A percentile compares a stretch with the other conserved stretches of the same genome.
Evolutionary conservation across 1,140 invertebrate species (phyloP).

Genomic region (Heliconius congener): DNA sequence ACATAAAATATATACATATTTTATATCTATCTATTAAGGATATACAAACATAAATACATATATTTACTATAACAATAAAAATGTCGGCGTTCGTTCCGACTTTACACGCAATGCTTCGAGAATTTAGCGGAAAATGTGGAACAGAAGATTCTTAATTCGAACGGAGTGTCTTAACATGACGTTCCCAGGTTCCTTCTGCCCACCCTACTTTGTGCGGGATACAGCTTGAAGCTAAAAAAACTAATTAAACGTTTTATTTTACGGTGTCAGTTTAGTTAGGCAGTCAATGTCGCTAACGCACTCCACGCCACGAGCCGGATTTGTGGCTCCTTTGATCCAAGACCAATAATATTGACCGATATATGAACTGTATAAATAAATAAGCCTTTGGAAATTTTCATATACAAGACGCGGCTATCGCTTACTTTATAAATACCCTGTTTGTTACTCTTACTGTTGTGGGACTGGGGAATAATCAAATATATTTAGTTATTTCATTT

Average conservation of each 20-base stretch:
- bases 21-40: too few species aligned
- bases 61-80: too few species aligned
- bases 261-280: neutral
- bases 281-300: neutral
- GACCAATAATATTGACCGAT: conserved; percentile 62
- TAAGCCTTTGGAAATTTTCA: conserved; percentile 46
- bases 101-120: too few species aligned
- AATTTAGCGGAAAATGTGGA: too few species aligned
- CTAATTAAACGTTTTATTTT: neutral
- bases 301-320: conserved; percentile 42
- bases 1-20: too few species aligned
- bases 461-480: conserved; percentile 37
- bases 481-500: conserved; percentile 21
- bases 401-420: conserved; percentile 44
- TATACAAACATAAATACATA: too few species aligned
- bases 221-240: too few species aligned
- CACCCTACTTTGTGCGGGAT: too few species aligned
- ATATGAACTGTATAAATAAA: conserved; percentile 60
- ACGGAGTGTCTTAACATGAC: too few species aligned
- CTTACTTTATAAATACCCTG: conserved; percentile 54
- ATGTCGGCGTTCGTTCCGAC: too few species aligned
- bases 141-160: too few species aligned
- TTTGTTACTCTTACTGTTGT: conserved; percentile 53
- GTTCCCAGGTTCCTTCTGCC: too few species aligned
- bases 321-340: conserved; percentile 57